Evolutionary conservation across 2,888 invertebrate species (phyloP).

Genomic region (Xestia sexstrigata): DNA sequence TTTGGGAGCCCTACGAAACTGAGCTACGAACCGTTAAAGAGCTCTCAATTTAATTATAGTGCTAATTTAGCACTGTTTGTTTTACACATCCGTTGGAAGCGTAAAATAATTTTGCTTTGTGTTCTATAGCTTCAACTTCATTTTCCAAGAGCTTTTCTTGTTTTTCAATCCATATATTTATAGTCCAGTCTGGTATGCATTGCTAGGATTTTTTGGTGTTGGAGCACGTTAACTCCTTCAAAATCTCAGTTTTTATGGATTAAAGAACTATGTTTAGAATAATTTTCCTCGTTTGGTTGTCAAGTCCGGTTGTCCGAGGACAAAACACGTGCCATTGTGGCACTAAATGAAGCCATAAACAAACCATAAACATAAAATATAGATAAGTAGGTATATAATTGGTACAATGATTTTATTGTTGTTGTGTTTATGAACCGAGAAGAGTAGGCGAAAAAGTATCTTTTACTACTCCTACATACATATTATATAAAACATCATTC

Average conservation of each 20-base stretch:
- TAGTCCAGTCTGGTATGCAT: background rate
- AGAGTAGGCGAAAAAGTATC: background rate
- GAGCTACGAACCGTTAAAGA: too few relatives aligned
- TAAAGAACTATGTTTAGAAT: background rate
- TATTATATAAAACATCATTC: background rate
- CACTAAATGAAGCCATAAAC: conserved; percentile 42
- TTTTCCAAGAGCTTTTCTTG: background rate
- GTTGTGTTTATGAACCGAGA: background rate
- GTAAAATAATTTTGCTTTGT: background rate
- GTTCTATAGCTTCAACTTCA: background rate
- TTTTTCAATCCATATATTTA: background rate
- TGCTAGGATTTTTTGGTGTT: background rate
- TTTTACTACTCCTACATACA: background rate
- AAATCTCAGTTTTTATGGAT: background rate
- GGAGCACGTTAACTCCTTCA: background rate
- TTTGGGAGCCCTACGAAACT: too few relatives aligned
- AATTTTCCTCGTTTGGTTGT: conserved; percentile 31
- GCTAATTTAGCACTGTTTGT: background rate
- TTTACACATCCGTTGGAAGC: background rate
- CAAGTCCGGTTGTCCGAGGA: conserved; percentile 5
- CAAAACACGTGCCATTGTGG: conserved; percentile 38
- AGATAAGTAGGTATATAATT: background rate
- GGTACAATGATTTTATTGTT: conserved; percentile 40
- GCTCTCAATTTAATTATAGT: background rate
- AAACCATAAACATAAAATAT: conserved; percentile 45